Conservation (phyloP, 1,140 invertebrate species). For the Octopus bimaculoides region DNA sequence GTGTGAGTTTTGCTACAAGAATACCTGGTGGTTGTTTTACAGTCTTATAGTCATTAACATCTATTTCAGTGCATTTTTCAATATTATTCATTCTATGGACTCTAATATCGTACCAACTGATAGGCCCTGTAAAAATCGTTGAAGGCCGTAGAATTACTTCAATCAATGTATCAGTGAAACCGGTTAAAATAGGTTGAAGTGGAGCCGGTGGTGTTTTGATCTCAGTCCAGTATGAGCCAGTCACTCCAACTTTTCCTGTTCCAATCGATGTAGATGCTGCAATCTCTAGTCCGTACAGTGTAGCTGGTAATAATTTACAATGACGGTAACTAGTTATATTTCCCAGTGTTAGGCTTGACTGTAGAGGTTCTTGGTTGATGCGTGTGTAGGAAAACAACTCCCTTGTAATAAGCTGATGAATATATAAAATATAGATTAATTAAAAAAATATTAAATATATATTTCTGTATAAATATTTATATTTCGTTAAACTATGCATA, state of each 20-base stretch:
- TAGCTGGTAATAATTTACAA: constrained; percentile 30
- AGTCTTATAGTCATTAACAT: background rate
- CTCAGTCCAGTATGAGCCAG: constrained; percentile 24
- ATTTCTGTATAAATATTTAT: too few relatives aligned
- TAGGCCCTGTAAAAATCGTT: constrained; percentile 19
- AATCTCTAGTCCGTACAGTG: constrained; percentile 28
- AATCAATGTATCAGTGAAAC: constrained; percentile 13
- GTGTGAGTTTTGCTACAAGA: constrained; percentile 29
- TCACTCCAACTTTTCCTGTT: constrained; percentile 19
- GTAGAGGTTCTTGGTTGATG: background rate
- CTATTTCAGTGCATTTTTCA: background rate
- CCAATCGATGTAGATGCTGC: constrained; percentile 23
- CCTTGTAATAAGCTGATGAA: background rate
- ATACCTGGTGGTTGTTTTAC: constrained; percentile 27
- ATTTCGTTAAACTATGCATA: too few relatives aligned
- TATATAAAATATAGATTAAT: too few relatives aligned
- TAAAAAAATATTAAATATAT: too few relatives aligned
- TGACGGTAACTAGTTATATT: background rate
- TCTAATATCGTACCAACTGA: constrained; percentile 12
- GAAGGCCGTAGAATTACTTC: constrained; percentile 21
- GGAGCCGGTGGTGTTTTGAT: constrained; percentile 27
- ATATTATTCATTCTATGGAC: background rate
- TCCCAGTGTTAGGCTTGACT: background rate
- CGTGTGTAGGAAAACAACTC: background rate
- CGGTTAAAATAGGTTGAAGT: constrained; percentile 20